Percentiles rank a stretch among this genome's conserved stretches.
phyloP scores from a whole-genome alignment of 2,888 invertebrate genomes.

The Norana najaformis region DNA sequence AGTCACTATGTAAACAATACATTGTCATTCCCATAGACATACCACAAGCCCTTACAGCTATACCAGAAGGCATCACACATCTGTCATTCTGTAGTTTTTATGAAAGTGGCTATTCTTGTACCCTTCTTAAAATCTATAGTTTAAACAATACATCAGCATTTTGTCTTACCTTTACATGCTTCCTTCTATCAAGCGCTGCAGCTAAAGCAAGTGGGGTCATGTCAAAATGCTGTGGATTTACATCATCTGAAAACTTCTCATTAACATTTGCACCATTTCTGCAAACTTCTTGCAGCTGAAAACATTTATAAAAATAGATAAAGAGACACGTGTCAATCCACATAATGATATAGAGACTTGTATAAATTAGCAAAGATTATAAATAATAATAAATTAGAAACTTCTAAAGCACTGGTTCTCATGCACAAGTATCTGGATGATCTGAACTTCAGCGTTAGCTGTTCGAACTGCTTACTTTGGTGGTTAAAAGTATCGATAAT shows the following conservation, averaged over 20 bases:
- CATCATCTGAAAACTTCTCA: constrained; percentile 32
- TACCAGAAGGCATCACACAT: too few relatives aligned
- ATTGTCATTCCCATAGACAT: too few relatives aligned
- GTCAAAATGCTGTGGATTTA: constrained; percentile 44
- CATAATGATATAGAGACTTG: neutral
- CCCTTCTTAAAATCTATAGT: neutral
- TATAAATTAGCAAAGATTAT: neutral
- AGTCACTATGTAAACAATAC: too few relatives aligned
- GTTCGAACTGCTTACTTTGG: too few relatives aligned
- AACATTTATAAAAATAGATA: neutral
- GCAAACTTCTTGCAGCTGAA: constrained; percentile 36
- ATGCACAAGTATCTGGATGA: too few relatives aligned
- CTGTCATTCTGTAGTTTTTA: too few relatives aligned
- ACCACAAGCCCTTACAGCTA: too few relatives aligned
- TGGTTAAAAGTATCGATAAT: too few relatives aligned
- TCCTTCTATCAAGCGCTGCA: constrained; percentile 45
- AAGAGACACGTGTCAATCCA: neutral
- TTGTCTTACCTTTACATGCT: constrained; percentile 28
- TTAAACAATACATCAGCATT: neutral
- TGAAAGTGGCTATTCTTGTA: too few relatives aligned
- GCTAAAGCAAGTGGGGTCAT: constrained; percentile 47
- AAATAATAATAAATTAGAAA: too few relatives aligned
- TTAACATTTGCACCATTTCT: constrained; percentile 38
- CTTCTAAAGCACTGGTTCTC: too few relatives aligned
- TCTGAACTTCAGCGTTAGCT: too few relatives aligned